A percentile compares a stretch with the other conserved stretches of the same genome.
phyloP scores from a whole-genome alignment of 2,113 vertebrate genomes.

The Phyllopteryx taeniolatus region DNA sequence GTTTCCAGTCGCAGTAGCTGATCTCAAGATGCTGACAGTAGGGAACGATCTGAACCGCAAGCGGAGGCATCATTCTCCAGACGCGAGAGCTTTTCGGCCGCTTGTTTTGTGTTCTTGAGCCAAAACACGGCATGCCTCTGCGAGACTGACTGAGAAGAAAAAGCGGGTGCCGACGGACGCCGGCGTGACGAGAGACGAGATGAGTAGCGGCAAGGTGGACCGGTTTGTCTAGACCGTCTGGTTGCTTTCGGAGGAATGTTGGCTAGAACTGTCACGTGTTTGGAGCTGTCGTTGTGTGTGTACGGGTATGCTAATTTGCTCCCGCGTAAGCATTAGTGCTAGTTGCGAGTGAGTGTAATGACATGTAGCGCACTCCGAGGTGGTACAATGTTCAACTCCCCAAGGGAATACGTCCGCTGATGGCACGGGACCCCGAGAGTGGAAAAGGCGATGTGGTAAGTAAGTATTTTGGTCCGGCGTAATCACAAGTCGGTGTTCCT shows the following conservation, averaged over 20 bases:
- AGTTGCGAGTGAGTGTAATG: conserved; percentile 49
- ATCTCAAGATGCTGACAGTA: too few relatives aligned
- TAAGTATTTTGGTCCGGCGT: conserved; percentile 12
- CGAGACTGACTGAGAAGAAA: background rate
- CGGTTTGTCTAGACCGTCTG: conserved; percentile 52
- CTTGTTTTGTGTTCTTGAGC: conserved; percentile 1
- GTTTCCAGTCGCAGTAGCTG: too few relatives aligned
- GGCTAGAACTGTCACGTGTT: conserved; percentile 50
- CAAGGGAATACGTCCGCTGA: conserved; percentile 19
- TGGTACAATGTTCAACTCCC: conserved; percentile 28
- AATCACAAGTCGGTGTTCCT: conserved; percentile 3
- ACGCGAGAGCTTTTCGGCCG: background rate
- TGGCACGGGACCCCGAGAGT: conserved; percentile 16
- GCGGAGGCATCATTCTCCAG: background rate
- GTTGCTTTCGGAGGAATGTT: conserved; percentile 55
- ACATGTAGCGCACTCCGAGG: conserved; percentile 47
- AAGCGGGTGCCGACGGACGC: background rate
- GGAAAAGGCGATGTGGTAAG: conserved; percentile 20
- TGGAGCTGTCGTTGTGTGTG: conserved; percentile 30
- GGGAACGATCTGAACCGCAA: too few relatives aligned
- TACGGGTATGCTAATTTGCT: conserved; percentile 1
- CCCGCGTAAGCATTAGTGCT: conserved; percentile 25
- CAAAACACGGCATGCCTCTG: background rate
- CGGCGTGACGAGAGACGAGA: background rate
- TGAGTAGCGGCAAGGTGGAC: conserved; percentile 21